Evolutionary conservation across 1,140 invertebrate genomes (phyloP), one percentile per base, ranked within the genome.

Genomic region (Drosophila pandora): DNA sequence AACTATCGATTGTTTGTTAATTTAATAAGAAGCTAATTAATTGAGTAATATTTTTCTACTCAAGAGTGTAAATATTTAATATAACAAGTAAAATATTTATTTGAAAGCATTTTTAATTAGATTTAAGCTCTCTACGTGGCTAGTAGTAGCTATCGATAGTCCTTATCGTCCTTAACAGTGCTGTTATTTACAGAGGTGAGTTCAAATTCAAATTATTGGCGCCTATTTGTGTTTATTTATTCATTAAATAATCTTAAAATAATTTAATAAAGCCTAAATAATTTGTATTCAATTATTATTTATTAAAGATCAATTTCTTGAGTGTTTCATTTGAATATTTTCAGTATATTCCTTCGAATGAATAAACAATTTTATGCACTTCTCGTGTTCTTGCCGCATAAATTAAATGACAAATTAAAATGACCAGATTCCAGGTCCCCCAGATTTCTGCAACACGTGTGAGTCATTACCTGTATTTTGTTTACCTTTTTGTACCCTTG

Each of bases 401-500:
- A 37, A 37, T 37, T 37, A 37, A 37, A 34, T 13, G 39, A 10
- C 10, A 3, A 37, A 37, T 37, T 6, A 37, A 37, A 37, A 37
- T 37, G 1, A 37, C 34, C 39, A 41, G 39, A 34, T 34, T 34
- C 8, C 8, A 10, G 32, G 32, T 34, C 32, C 32, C 32, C 12
- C 41, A 7, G 39, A 43, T 43, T 21, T n/a, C 41, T 43, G 41
- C 5, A 43, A 21, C 17, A 8, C 41, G 10, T 5, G 17, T 43
- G 41, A 43, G 41, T 43, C 41, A 43, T 9, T n/a, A 43, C 3
- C 13, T 10, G 39, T 32, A 13, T 43, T 17, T 43, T 43, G 17
- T 43, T 43, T 43, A 43, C 41, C 41, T 43, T 43, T 37, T 21
- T 43, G 13, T 21, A 43, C 41, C 41, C 41, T 43, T 21, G n/a